Evolutionary conservation across 1,140 invertebrate species (phyloP).

Genomic region (Spodoptera litura): DNA sequence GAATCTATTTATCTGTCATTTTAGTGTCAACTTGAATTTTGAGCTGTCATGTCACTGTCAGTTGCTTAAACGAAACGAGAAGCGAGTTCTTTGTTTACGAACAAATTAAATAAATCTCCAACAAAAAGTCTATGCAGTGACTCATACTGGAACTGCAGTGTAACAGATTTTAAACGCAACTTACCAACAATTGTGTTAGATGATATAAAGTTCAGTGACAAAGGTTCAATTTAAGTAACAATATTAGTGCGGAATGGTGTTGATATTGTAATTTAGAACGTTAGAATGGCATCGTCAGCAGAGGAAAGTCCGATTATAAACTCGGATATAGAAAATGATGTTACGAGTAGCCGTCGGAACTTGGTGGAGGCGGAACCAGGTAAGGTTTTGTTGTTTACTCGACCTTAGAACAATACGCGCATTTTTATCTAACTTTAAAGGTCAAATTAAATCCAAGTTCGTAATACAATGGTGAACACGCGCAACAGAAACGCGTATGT

Average conservation of each 20-base stretch:
- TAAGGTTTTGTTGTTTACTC: slow-evolving; percentile 47
- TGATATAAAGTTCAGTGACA: slow-evolving; percentile 25
- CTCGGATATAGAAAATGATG: slow-evolving; percentile 79
- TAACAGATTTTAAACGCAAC: slow-evolving; percentile 13
- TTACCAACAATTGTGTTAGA: slow-evolving; percentile 20
- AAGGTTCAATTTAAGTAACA: slow-evolving; percentile 10
- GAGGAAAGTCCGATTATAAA: slow-evolving; percentile 82
- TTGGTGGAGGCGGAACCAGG: slow-evolving; percentile 72
- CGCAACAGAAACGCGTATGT: not conserved
- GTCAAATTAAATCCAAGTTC: slow-evolving; percentile 6
- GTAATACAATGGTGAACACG: not conserved
- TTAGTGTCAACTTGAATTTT: not conserved
- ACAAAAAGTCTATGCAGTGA: slow-evolving; percentile 41
- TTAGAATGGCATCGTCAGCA: slow-evolving; percentile 69
- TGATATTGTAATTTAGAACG: slow-evolving; percentile 57
- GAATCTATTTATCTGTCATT: too few species aligned
- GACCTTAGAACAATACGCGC: not conserved
- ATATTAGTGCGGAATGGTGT: slow-evolving; percentile 51
- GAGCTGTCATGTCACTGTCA: slow-evolving; percentile 6
- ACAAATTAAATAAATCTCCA: slow-evolving; percentile 27
- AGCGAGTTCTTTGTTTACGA: slow-evolving; percentile 45
- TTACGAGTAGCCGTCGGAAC: slow-evolving; percentile 72
- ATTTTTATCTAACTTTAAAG: not conserved
- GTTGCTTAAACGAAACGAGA: not conserved
- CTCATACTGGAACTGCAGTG: slow-evolving; percentile 38